Evolutionary conservation across 1,140 invertebrate species (phyloP).

Genomic region (Dinoponera quadriceps): DNA sequence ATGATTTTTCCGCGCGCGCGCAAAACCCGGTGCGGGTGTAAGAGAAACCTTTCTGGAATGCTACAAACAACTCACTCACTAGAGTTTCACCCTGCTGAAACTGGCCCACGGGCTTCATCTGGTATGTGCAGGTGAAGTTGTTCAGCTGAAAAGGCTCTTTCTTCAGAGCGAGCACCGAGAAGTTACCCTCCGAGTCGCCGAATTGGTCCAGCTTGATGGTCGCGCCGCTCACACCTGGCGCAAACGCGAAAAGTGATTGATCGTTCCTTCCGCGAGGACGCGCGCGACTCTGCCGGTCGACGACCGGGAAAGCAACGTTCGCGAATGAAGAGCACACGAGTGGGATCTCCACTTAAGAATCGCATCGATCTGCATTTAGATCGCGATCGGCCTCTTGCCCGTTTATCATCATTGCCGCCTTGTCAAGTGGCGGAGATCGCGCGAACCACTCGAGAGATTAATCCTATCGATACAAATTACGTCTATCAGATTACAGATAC

Average conservation of each 20-base stretch:
- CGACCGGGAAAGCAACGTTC: too few species aligned
- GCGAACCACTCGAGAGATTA: constrained; percentile 32
- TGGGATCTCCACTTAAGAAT: background rate
- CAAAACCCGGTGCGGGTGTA: background rate
- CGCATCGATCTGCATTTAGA: background rate
- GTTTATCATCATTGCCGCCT: constrained; percentile 17
- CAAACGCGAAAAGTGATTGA: constrained; percentile 24
- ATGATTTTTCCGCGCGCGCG: background rate
- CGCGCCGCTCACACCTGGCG: constrained; percentile 95
- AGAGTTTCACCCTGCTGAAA: constrained; percentile 91
- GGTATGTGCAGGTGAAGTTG: constrained; percentile 90
- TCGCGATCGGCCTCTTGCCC: background rate
- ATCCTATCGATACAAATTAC: constrained; percentile 41
- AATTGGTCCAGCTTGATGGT: constrained; percentile 95
- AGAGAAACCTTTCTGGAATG: constrained; percentile 31
- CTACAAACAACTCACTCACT: constrained; percentile 89
- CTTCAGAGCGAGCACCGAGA: constrained; percentile 95
- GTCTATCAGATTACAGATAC: constrained; percentile 75
- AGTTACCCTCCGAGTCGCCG: constrained; percentile 98
- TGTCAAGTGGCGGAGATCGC: constrained; percentile 12
- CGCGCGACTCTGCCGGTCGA: too few species aligned
- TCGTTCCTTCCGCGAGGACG: too few species aligned
- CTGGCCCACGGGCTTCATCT: constrained; percentile 93
- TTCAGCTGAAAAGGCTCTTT: constrained; percentile 82
- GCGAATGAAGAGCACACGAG: too few species aligned